Base-by-base conservation (phyloP, 2,888 invertebrate species). In the Drosophila prostipennis region DNA sequence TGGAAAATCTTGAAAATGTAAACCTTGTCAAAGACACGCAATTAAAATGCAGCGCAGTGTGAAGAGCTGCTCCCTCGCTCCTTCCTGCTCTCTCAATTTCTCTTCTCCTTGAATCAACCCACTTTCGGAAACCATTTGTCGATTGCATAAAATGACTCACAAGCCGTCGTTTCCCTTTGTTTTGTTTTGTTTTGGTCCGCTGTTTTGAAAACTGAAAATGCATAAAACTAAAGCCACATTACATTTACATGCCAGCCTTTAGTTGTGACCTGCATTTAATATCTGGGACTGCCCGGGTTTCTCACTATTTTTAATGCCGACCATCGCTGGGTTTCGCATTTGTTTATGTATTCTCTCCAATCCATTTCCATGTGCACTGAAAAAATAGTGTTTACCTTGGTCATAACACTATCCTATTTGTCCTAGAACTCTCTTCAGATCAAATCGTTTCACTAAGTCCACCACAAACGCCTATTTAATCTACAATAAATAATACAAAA, bases 101-200 rank as follows among this genome's bases (percentile, higher is more conserved):
- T 49, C 26, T 6, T 32, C 26, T 42, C 36, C 42, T 42, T 56
- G 80, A 79, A 74, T 78, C 76, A 74, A 58, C 70, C 64, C 74
- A 80, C 63, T 72, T 72, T 52, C 68, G 54, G 70, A 78, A 77
- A 78, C 75, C 84, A 71, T 63, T 65, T 57, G 46, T 49, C 72
- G 60, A 80, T 80, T 85, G 82, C 85, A 84, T 79, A 87, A 87
- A 87, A 85, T 85, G 84, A 85, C 61, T 85, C 82, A 84, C 79
- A 74, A 79, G 68, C 70, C 69, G 45, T 40, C 16, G 63, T 77
- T 53, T 64, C 51, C 51, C 58, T 61, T 64, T 57, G 54, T 65
- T 78, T 77, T 78, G 76, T 74, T 87, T 79, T 78, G 76, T 75
- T 87, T 78, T 77, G 74, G 64, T 78, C 63, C 67, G 26, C 65